Base-by-base conservation (phyloP, 2,888 invertebrate species). In the Empis livida region DNA sequence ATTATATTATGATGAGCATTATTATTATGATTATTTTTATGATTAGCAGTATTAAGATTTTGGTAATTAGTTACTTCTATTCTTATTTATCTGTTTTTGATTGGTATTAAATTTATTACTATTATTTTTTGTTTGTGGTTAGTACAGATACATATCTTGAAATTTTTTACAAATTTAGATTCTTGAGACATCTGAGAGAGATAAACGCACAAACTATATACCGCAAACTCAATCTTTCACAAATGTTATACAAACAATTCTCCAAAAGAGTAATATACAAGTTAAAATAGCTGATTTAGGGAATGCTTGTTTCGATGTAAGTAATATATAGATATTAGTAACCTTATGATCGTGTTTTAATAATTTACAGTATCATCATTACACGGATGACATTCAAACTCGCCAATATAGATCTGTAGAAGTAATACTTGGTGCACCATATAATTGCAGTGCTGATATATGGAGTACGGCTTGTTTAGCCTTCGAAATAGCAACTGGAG, bases 381-480 rank as follows among this genome's bases (percentile, higher is more conserved):
- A 84, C 62, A 83, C 84, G 15, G 83, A 86, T 63, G 85, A 87
- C 61, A 89, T 89, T 54, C 88, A 90, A 71, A 90, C 88, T 5
- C 71, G 87, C 43, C 88, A 89, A 68, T 90, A 89, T 64, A 74
- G 87, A 53, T 80, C 83, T 52, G 71, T 86, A 49, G 89, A 89
- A 70, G 88, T 89, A 27, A 70, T 86, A 38, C 68, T 86, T 42
- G 87, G 86, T 40, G 79, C 84, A 43, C 82, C 81, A 3, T 89
- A 89, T 62, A 83, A 81, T 52, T 75, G 81, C 51, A 80, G 85
- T 43, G 87, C 88, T 43, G 89, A 89, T 67, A 83, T 89, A 50
- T 89, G 89, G 89, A 85, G 85, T 55, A 80, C 84, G 11, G 89
- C 88, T 13, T 89, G 88, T 65, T 77, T 89, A 75, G 84, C 87